A percentile compares a stretch with the other conserved stretches of the same genome.
phyloP scores from a whole-genome alignment of 2,113 vertebrate genomes.

The Xyliphius kryptos region DNA sequence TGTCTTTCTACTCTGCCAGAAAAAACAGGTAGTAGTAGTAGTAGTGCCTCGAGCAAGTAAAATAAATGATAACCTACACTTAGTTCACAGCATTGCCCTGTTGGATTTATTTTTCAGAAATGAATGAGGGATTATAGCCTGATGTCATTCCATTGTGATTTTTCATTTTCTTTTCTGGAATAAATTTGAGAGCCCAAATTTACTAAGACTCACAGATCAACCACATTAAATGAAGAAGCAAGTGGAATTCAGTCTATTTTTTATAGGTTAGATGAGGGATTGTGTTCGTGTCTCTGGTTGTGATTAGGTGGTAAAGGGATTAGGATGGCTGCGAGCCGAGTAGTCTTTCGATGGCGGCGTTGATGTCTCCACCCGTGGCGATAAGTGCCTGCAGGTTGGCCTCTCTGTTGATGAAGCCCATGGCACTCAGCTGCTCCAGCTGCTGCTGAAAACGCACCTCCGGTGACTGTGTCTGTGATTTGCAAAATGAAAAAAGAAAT shows the following conservation, averaged over 20 bases:
- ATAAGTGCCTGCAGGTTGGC: conserved; percentile 92
- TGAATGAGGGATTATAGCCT: conserved; percentile 19
- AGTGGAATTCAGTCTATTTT: conserved; percentile 46
- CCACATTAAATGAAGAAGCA: conserved; percentile 30
- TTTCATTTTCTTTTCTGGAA: conserved; percentile 17
- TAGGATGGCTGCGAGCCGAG: conserved; percentile 81
- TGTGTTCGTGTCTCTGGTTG: conserved; percentile 36
- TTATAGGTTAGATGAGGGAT: conserved; percentile 40
- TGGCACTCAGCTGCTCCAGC: conserved; percentile 94
- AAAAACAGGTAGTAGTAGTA: no score
- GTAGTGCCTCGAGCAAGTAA: conserved; percentile 36
- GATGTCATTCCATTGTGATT: conserved; percentile 36
- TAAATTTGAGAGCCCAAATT: conserved; percentile 20
- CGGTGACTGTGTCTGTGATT: conserved; percentile 76
- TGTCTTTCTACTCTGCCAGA: no score
- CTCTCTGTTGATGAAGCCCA: conserved; percentile 97
- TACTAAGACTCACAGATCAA: conserved; percentile 43
- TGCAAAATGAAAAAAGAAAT: no score
- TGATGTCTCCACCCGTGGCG: conserved; percentile 82
- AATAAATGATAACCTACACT: conserved; percentile 39
- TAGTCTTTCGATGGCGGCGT: conserved; percentile 83
- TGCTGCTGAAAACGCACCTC: conserved; percentile 95
- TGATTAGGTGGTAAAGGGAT: conserved; percentile 49
- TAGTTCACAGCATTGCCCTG: conserved; percentile 33
- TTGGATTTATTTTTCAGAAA: conserved; percentile 26